Percentiles rank a stretch among this genome's conserved stretches.
phyloP scores from a whole-genome alignment of 2,888 invertebrate genomes.

The Metalampra italica region DNA sequence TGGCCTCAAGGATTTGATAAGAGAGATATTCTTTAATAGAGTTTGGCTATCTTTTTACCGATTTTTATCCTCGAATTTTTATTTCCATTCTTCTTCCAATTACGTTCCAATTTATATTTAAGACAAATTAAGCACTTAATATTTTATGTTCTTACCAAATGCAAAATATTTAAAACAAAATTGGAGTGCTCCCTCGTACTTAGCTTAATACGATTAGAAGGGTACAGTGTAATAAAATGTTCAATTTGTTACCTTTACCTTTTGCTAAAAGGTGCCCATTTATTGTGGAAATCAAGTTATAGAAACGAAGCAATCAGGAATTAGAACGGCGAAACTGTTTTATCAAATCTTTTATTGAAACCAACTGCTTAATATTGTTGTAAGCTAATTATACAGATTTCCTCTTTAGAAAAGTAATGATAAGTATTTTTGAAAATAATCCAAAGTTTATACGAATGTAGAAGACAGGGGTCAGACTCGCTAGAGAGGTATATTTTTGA shows the following conservation, averaged over 20 bases:
- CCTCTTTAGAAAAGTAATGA: no score
- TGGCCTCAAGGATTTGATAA: no score
- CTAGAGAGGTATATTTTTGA: slow-evolving; percentile 29
- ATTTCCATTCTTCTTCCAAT: no score
- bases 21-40: no score
- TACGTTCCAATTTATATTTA: no score
- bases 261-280: slow-evolving; percentile 41
- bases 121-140: no score
- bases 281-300: slow-evolving; percentile 44
- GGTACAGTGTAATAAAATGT: slow-evolving; percentile 62
- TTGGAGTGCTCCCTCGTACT: slow-evolving; percentile 31
- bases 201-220: slow-evolving; percentile 54
- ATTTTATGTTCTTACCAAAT: no score
- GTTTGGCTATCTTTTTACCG: no score
- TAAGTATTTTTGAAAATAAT: background rate
- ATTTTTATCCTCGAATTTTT: no score
- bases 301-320: slow-evolving; percentile 20
- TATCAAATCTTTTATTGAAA: background rate
- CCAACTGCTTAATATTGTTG: no score
- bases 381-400: no score
- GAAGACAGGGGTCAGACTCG: slow-evolving; percentile 8
- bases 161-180: slow-evolving; percentile 11
- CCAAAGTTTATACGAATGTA: no score
- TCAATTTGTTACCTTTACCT: slow-evolving; percentile 61
- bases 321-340: slow-evolving; percentile 15